These are phyloP conservation scores for Lamproptera curius DNA, from an alignment of 2,888 invertebrate genomes.

Conservation along the genomic window DNA sequence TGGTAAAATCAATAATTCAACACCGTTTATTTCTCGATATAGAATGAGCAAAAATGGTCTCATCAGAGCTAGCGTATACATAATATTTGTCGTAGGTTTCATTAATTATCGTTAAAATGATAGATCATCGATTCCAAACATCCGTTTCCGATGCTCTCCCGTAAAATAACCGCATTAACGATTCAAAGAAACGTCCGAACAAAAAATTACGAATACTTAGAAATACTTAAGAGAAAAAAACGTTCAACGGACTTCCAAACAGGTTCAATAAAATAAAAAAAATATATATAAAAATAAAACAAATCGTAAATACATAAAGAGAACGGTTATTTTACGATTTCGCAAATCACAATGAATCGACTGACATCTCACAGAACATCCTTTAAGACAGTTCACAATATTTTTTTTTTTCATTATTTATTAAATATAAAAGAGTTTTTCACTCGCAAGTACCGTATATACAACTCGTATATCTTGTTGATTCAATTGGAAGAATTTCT, in stretches of 20 bases:
- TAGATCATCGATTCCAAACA: constrained; percentile 71
- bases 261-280: constrained; percentile 9
- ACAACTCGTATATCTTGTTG: constrained; percentile 72
- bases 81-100: constrained; percentile 81
- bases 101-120: constrained; percentile 78
- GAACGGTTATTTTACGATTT: constrained; percentile 22
- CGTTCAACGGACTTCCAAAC: not conserved
- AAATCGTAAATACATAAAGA: not conserved
- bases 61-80: constrained; percentile 87
- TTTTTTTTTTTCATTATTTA: constrained; percentile 39
- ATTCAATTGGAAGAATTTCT: constrained; percentile 71
- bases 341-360: constrained; percentile 15
- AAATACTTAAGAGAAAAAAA: not conserved
- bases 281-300: constrained; percentile 6
- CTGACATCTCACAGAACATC: constrained; percentile 65
- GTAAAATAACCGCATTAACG: constrained; percentile 21
- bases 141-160: constrained; percentile 25
- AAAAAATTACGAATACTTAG: not conserved
- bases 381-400: constrained; percentile 70
- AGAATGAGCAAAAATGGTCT: constrained; percentile 81
- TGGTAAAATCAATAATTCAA: constrained; percentile 85
- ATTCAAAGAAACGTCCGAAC: not conserved
- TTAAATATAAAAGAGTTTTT: constrained; percentile 74
- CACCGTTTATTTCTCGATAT: constrained; percentile 64
- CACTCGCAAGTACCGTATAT: constrained; percentile 71